These are phyloP conservation scores for Ptychodera flava DNA, from an alignment of 35 echinoderm and acorn worm genomes.

Conservation along the genomic window DNA sequence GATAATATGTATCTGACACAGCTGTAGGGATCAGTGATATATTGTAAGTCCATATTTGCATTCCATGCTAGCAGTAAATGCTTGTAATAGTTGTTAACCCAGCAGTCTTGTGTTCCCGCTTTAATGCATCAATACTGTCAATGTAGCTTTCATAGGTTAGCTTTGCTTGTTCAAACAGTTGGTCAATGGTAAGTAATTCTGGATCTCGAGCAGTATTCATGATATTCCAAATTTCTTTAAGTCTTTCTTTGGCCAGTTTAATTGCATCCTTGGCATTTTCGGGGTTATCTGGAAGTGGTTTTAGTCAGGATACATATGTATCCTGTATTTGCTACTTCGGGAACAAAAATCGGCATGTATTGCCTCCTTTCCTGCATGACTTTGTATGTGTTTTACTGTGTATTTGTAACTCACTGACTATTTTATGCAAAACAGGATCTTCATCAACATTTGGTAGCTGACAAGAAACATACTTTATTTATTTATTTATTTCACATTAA, in stretches of 20 bases:
- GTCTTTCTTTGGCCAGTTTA: conserved; percentile 5
- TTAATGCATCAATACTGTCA: background rate
- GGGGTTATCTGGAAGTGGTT: background rate
- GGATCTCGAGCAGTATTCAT: no score
- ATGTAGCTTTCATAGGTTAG: conserved; percentile 11
- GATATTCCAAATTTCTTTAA: no score
- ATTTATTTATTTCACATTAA: no score
- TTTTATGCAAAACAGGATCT: conserved; percentile 16
- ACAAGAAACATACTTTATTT: conserved; percentile 34
- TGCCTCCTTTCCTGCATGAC: conserved; percentile 43
- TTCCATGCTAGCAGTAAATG: conserved; percentile 15
- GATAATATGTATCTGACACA: conserved; percentile 39
- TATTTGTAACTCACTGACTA: conserved; percentile 2
- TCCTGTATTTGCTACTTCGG: conserved; percentile 7
- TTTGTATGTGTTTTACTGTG: conserved; percentile 44
- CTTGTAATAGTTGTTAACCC: conserved; percentile 35
- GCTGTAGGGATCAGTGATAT: conserved; percentile 36
- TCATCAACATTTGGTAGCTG: conserved; percentile 6
- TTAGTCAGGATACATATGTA: conserved; percentile 33
- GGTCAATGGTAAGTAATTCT: background rate
- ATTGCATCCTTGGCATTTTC: background rate
- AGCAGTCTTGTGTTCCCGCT: conserved; percentile 26
- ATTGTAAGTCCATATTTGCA: conserved; percentile 52
- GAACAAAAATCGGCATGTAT: conserved; percentile 18
- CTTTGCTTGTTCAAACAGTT: conserved; percentile 13